A percentile compares a stretch with the other conserved stretches of the same genome.
Conservation (phyloP, 1,140 invertebrate genomes). For the Caerostris extrusa region DNA sequence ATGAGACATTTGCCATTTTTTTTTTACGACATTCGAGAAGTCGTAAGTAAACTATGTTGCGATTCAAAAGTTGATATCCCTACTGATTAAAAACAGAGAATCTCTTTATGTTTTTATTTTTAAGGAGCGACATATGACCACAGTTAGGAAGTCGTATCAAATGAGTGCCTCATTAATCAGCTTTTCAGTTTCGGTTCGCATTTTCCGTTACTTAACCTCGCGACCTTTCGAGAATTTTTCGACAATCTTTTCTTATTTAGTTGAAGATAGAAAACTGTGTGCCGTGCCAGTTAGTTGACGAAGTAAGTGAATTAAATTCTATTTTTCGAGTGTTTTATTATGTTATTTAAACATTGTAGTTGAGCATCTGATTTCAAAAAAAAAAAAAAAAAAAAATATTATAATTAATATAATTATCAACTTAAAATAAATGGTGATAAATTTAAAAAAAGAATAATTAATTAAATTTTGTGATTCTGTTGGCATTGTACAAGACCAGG, state of each 20-base stretch:
- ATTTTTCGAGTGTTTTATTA: background rate
- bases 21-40: background rate
- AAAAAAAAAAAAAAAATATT: no score
- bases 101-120: background rate
- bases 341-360: no score
- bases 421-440: no score
- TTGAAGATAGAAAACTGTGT: background rate
- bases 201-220: background rate
- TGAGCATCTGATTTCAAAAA: no score
- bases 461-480: no score
- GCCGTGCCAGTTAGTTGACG: no score
- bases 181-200: slow-evolving; percentile 11
- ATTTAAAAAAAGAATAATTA: no score
- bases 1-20: no score
- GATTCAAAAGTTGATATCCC: background rate
- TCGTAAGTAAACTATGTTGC: background rate
- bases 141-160: slow-evolving; percentile 14
- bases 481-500: no score
- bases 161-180: background rate
- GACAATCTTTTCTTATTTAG: background rate
- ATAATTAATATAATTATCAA: no score
- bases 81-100: background rate
- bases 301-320: background rate
- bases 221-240: background rate
- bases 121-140: background rate